Percentiles rank a stretch among this genome's conserved stretches.
Evolutionary conservation across 2,888 invertebrate genomes (phyloP).

Genomic region (Caenorhabditis sp.): DNA sequence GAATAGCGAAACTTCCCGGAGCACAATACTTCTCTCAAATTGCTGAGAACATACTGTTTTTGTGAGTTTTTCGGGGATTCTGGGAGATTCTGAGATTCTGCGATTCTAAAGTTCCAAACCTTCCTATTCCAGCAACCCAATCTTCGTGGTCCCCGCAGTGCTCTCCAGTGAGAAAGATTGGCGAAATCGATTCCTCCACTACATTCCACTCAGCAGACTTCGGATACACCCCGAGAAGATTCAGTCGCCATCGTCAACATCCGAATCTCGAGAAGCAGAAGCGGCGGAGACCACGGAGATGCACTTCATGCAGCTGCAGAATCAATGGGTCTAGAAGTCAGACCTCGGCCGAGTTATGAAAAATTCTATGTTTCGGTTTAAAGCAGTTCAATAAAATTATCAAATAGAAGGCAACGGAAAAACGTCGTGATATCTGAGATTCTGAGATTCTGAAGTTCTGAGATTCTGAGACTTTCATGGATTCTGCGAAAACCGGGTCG

Average conservation of each 20-base stretch:
- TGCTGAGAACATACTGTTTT: conserved; percentile 20
- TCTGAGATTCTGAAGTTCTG: too few relatives aligned
- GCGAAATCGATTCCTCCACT: conserved; percentile 23
- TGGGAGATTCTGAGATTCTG: neutral
- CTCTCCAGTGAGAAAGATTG: conserved; percentile 39
- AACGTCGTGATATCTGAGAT: too few relatives aligned
- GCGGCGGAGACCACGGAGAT: neutral
- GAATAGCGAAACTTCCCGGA: neutral
- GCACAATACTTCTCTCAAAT: conserved; percentile 19
- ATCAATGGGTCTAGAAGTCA: conserved; percentile 35
- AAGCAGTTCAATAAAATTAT: too few relatives aligned
- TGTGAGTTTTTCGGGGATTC: conserved; percentile 16
- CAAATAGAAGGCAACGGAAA: too few relatives aligned
- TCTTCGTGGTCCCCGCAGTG: conserved; percentile 36
- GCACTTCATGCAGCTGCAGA: conserved; percentile 45
- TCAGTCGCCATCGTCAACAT: too few relatives aligned
- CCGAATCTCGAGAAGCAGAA: neutral
- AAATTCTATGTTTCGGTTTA: too few relatives aligned
- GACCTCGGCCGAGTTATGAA: too few relatives aligned
- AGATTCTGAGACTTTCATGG: too few relatives aligned
- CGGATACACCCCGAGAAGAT: neutral
- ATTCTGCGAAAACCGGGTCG: too few relatives aligned
- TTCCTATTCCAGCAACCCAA: conserved; percentile 30
- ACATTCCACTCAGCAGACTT: neutral
- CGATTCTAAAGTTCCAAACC: neutral